Base-by-base conservation (phyloP, 23 tunicate species). In the Trididemnum clinides region DNA sequence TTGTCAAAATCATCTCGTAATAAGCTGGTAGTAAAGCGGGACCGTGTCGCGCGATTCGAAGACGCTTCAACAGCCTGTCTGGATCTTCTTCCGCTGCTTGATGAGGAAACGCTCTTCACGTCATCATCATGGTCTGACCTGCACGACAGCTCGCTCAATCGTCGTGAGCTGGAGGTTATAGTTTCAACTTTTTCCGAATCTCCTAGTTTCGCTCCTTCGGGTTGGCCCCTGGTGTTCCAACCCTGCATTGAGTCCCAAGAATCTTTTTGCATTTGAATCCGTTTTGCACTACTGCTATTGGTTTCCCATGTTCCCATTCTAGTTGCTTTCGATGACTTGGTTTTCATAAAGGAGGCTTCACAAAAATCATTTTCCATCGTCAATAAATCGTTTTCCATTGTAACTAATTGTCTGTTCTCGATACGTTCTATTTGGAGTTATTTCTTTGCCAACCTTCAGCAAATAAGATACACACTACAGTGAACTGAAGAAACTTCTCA, bases 1-100 rank as follows among this genome's bases (percentile, higher is more conserved):
- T 80, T 65, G 50, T 87, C 85, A 50, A 87, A 87, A 71, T 87
- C 91, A 38, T 87, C 91, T 7, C 72, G 28, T 23, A 87, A 87
- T 1, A 80, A 69, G 50, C 80, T 71, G 3, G 54, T 57, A 19
- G 57, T 34, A 19, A 33, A 29, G 21, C 85, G 73, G 33, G 73
- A 39, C 2, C 83, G 83, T 34, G 12, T 51, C 54, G 57, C 80
- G 65, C 80, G 54, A 29, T 37, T 19, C 25, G 80, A 36, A 19
- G 4, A 66, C 3, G 75, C 10, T 2, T 66, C 75, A 6, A 32
- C 6, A 3, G 75, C 7, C 1, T 29, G 80, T 57, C 38, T 73
- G 18, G 80, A n/a, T 12, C 57, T 27, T 19, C 80, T 54, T 6
- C 38, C 57, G 57, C 31, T 73, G 4, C 57, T 37, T 15, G 57